Evolutionary conservation across 2,888 invertebrate species (phyloP), one percentile per base, ranked within the genome.

Genomic region (Cantharis rustica): DNA sequence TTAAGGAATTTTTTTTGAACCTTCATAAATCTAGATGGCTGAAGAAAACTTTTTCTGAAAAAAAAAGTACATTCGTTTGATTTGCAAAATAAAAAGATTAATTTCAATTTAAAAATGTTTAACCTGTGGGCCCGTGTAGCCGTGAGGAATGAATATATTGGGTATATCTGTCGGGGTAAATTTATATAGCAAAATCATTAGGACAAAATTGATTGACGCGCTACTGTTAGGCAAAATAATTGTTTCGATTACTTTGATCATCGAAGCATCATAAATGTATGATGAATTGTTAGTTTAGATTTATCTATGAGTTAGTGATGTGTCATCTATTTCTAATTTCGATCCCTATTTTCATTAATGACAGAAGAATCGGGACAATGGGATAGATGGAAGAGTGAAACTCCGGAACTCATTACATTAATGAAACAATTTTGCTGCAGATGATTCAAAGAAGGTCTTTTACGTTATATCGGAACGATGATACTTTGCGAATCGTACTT

Each of bases 301-400:
- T 72, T 66, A 81, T 82, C 80, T 79, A 78, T 69, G 72, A 75
- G 74, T 76, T 82, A 81, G 84, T 84, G 84, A 84, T 83, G 83
- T 83, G 84, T 84, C 85, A 85, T 84, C 84, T 83, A 84, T 84
- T 83, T 80, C 82, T 83, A 85, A 85, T 85, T 84, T 83, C 84
- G 81, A 84, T 83, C 82, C 82, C 81, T 80, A 79, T 83, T 83
- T 82, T 68, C 84, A 84, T 85, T 85, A 86, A 85, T 83, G 84
- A 83, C 80, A 76, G 79, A 79, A 82, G 83, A 83, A 84, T 82
- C 84, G 84, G 85, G 82, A 85, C 85, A 85, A 86, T 85, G 84
- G 83, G 15, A 80, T 79, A 77, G 73, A 61, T 75, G 77, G 78
- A 79, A 79, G 80, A 81, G 81, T 79, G 76, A 64, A 20, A 31